phyloP scores from a whole-genome alignment of 2,888 invertebrate species.

The Lithophane leautieri region DNA sequence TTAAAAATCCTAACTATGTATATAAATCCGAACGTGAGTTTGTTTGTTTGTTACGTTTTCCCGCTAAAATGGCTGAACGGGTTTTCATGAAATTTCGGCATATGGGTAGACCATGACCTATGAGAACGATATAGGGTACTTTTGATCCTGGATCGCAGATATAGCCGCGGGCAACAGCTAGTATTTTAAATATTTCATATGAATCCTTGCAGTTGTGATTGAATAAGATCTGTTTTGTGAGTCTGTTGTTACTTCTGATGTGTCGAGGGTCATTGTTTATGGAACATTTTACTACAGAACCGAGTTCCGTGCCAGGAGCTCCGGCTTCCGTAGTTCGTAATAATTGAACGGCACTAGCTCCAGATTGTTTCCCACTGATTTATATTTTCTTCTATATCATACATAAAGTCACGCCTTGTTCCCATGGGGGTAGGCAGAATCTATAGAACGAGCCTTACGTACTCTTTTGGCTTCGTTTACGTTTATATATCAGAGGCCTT shows the following conservation, averaged over 20 bases:
- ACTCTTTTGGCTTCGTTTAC: too few species aligned
- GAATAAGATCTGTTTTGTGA: neutral
- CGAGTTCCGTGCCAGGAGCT: neutral
- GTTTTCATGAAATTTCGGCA: too few species aligned
- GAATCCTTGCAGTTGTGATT: neutral
- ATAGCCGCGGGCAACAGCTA: too few species aligned
- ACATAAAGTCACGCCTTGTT: neutral
- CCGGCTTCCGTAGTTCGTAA: conserved; percentile 2
- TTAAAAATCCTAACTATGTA: neutral
- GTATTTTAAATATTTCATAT: neutral
- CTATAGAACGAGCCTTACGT: neutral
- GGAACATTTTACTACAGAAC: conserved; percentile 17
- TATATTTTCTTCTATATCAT: neutral
- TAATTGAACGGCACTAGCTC: conserved; percentile 2
- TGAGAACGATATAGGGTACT: too few species aligned
- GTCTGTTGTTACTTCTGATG: neutral
- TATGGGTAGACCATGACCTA: too few species aligned
- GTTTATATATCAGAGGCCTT: too few species aligned
- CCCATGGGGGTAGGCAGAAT: neutral
- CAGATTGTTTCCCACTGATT: neutral
- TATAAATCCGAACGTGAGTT: too few species aligned
- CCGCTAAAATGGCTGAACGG: too few species aligned
- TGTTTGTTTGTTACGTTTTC: too few species aligned
- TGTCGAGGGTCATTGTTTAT: conserved; percentile 15
- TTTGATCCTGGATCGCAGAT: too few species aligned